Conservation (phyloP, 2,797 vertebrate genomes). For the Myotis planiceps region DNA sequence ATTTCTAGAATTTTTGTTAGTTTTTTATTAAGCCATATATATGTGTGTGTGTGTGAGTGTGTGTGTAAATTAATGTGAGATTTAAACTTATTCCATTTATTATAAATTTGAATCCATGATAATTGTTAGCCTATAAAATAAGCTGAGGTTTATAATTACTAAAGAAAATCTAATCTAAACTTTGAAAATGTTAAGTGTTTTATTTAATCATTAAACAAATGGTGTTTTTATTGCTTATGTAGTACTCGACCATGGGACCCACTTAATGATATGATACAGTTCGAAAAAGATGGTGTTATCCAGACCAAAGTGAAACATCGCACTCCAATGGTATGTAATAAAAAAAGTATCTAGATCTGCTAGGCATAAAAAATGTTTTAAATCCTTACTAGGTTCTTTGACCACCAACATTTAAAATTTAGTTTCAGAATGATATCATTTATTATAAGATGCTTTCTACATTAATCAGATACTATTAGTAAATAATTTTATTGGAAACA, state of each 20-base stretch:
- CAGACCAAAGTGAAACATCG: conserved; percentile 98
- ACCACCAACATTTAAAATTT: conserved; percentile 19
- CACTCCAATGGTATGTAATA: conserved; percentile 97
- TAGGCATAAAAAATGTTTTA: conserved; percentile 9
- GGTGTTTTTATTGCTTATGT: conserved; percentile 49
- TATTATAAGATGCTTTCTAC: conserved; percentile 27
- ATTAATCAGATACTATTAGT: not conserved
- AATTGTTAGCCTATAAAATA: conserved; percentile 32
- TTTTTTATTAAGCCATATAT: not conserved
- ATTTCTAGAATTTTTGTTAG: conserved; percentile 25
- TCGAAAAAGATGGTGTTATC: conserved; percentile 97
- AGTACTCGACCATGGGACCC: conserved; percentile 99
- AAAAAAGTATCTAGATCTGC: conserved; percentile 89
- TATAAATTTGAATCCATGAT: not conserved
- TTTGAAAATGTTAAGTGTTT: not conserved
- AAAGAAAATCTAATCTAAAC: conserved; percentile 27
- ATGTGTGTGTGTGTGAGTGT: no score
- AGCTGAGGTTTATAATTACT: conserved; percentile 54
- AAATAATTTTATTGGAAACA: conserved; percentile 7
- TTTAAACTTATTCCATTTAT: conserved; percentile 28
- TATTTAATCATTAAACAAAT: conserved; percentile 10
- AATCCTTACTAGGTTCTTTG: not conserved
- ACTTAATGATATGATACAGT: conserved; percentile 98
- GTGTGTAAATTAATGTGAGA: not conserved
- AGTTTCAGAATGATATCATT: not conserved